A percentile compares a stretch with the other conserved stretches of the same genome.
Conservation (phyloP, 2,888 invertebrate genomes). For the Agonum fuliginosum region DNA sequence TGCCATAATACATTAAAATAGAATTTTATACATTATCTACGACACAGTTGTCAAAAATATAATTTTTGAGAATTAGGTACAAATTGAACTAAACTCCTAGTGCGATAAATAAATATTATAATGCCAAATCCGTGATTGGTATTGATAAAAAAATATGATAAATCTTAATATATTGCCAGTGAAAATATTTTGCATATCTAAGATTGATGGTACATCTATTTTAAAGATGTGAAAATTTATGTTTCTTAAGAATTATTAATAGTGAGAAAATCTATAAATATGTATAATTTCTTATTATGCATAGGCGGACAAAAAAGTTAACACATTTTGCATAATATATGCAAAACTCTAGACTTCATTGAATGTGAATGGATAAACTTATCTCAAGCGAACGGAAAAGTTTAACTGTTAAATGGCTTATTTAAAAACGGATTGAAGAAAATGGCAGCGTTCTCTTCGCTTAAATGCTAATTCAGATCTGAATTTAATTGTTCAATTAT, state of each 20-base stretch:
- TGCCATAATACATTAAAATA: no score
- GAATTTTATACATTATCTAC: no score
- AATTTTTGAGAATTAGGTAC: no score
- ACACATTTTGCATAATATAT: conserved; percentile 19
- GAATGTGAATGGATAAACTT: conserved; percentile 27
- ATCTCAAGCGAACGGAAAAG: conserved; percentile 25
- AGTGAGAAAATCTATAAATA: conserved; percentile 20
- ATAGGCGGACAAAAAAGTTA: background rate
- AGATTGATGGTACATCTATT: background rate
- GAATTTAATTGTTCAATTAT: conserved; percentile 38
- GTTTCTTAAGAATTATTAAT: background rate
- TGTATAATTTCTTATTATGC: conserved; percentile 7
- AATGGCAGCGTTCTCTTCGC: background rate
- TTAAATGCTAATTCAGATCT: conserved; percentile 25
- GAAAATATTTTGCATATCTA: background rate
- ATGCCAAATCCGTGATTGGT: no score
- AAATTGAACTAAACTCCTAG: no score
- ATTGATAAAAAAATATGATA: no score
- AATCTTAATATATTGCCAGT: background rate
- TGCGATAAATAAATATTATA: no score
- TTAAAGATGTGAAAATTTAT: background rate
- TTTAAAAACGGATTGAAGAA: conserved; percentile 31
- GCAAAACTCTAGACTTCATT: conserved; percentile 17
- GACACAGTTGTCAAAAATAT: no score
- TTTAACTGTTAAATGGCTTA: conserved; percentile 34